Evolutionary conservation across 2,113 vertebrate genomes (phyloP).

Genomic region (Penelope pileata): DNA sequence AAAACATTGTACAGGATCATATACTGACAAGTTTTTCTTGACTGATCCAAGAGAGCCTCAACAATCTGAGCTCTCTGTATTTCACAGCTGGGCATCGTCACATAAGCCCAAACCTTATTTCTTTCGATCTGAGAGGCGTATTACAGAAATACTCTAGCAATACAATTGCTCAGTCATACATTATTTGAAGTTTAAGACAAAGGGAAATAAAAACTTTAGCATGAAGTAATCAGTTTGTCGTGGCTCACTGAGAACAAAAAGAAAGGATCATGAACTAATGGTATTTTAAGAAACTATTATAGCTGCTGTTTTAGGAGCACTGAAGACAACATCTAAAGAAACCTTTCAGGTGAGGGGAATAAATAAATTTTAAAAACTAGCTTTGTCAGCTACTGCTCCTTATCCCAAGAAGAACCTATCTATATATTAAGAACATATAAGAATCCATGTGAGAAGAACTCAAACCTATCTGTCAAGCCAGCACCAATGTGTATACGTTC

Average conservation of each 20-base stretch:
- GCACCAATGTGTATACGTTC: not conserved
- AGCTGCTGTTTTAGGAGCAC: not conserved
- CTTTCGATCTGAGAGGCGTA: not conserved
- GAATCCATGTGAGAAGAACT: not conserved
- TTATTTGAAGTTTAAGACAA: not conserved
- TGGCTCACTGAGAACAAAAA: not conserved
- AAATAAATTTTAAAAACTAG: not conserved
- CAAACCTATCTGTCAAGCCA: not conserved
- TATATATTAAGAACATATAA: no score
- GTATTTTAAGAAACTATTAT: not conserved
- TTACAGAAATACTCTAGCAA: not conserved
- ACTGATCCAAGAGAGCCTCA: not conserved
- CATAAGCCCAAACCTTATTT: not conserved
- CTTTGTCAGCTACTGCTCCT: not conserved
- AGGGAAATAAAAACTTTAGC: not conserved
- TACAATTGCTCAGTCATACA: not conserved
- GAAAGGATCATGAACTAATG: not conserved
- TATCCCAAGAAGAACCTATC: not conserved
- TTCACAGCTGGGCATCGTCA: not conserved
- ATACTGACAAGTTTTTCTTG: not conserved
- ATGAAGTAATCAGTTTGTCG: not conserved
- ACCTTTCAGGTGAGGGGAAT: not conserved
- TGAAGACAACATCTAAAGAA: not conserved
- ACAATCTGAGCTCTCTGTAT: not conserved
- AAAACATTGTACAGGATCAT: not conserved